These are phyloP conservation scores for Pachyseris speciosa DNA, from an alignment of 64 coral and sea anemone species.

Conservation along the genomic window DNA sequence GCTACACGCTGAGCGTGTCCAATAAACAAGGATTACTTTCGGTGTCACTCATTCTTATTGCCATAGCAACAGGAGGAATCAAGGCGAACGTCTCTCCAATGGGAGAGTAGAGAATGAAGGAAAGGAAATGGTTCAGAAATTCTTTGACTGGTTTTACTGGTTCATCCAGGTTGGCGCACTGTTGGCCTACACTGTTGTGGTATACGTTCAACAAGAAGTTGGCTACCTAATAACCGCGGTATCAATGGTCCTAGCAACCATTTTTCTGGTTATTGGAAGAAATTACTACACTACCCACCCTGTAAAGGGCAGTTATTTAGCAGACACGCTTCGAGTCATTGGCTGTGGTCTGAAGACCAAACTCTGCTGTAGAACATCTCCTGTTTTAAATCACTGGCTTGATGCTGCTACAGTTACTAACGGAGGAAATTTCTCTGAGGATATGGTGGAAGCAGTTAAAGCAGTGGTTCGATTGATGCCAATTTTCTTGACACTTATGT, in stretches of 20 bases:
- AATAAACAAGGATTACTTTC: conserved; percentile 23
- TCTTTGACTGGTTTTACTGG: conserved; percentile 87
- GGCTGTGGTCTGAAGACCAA: neutral
- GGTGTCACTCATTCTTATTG: conserved; percentile 68
- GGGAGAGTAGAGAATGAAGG: conserved; percentile 51
- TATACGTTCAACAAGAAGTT: conserved; percentile 72
- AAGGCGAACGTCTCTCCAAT: conserved; percentile 81
- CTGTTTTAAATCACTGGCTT: neutral
- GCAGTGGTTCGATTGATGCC: conserved; percentile 69
- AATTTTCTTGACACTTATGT: conserved; percentile 66
- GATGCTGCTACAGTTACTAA: conserved; percentile 28
- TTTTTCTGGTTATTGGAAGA: conserved; percentile 64
- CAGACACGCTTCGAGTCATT: neutral
- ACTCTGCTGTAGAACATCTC: neutral
- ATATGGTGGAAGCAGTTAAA: conserved; percentile 74
- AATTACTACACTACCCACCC: conserved; percentile 48
- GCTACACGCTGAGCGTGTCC: neutral
- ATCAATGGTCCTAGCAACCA: conserved; percentile 59
- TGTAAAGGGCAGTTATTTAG: conserved; percentile 58
- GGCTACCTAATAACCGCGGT: conserved; percentile 36
- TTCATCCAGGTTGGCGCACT: conserved; percentile 71
- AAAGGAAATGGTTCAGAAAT: conserved; percentile 37
- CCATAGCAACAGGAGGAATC: conserved; percentile 71
- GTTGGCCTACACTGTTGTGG: conserved; percentile 46
- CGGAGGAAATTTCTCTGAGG: conserved; percentile 67